These are phyloP conservation scores for Palythoa caribaeorum DNA, from an alignment of 92 coral and sea anemone genomes.

Conservation along the genomic window DNA sequence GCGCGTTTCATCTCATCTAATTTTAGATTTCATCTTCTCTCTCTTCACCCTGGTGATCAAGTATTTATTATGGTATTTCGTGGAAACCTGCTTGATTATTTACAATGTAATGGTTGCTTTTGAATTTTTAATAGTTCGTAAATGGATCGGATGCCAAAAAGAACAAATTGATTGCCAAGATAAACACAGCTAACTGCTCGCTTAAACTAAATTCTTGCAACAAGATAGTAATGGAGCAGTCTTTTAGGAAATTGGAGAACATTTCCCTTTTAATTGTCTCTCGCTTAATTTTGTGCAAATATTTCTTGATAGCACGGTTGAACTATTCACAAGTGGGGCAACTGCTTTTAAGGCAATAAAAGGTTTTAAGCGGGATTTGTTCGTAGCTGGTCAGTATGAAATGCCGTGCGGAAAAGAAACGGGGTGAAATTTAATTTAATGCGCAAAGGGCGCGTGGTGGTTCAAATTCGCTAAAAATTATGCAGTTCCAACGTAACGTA, in stretches of 20 bases:
- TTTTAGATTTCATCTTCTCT: neutral
- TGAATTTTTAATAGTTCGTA: constrained; percentile 29
- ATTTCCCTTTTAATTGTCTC: neutral
- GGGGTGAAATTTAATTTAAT: too few relatives aligned
- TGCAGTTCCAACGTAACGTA: too few relatives aligned
- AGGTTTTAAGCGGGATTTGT: neutral
- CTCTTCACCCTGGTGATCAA: constrained; percentile 35
- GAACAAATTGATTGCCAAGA: constrained; percentile 14
- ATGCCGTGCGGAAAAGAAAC: too few relatives aligned
- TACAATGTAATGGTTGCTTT: constrained; percentile 19
- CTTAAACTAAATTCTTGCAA: neutral
- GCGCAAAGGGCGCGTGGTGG: too few relatives aligned
- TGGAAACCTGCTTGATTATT: constrained; percentile 10
- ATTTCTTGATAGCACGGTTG: neutral
- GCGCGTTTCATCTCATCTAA: neutral
- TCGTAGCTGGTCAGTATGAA: too few relatives aligned
- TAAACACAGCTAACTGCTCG: constrained; percentile 2
- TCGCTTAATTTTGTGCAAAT: neutral
- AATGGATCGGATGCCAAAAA: constrained; percentile 21
- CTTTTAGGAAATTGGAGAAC: neutral
- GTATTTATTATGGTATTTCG: constrained; percentile 32
- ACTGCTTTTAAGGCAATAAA: neutral
- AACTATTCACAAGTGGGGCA: neutral
- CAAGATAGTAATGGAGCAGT: neutral
- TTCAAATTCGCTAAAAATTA: too few relatives aligned